phyloP scores from a whole-genome alignment of 2,888 invertebrate genomes.

The Anthophora plumipes region DNA sequence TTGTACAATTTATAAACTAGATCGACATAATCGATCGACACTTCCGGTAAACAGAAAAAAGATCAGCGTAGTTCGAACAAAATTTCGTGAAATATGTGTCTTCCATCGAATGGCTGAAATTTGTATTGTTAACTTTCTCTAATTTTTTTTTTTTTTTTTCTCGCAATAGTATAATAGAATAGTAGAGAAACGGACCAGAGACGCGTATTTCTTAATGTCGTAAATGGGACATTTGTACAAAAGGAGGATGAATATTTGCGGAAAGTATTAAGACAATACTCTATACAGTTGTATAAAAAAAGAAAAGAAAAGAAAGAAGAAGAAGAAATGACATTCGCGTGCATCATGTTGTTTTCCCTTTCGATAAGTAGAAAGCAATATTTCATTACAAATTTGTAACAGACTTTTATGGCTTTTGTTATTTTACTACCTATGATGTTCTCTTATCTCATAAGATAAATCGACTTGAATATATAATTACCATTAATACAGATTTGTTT shows the following conservation, averaged over 20 bases:
- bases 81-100: background rate
- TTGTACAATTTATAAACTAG: background rate
- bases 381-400: constrained; percentile 36
- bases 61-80: background rate
- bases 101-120: constrained; percentile 31
- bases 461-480: background rate
- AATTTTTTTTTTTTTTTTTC: background rate
- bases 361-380: constrained; percentile 8
- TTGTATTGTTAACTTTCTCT: constrained; percentile 31
- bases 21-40: background rate
- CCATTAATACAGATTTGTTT: background rate
- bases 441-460: background rate
- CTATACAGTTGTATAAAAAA: constrained; percentile 32
- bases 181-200: constrained; percentile 37
- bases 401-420: constrained; percentile 9
- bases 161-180: constrained; percentile 35
- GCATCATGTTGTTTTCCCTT: constrained; percentile 15
- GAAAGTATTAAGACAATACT: constrained; percentile 47
- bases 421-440: constrained; percentile 7
- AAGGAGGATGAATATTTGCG: constrained; percentile 24
- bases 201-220: constrained; percentile 30
- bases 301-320: background rate
- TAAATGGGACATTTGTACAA: constrained; percentile 21
- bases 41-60: background rate
- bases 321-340: background rate